Base-by-base conservation (phyloP, 2,888 invertebrate genomes). In the Cephonodes hylas region DNA sequence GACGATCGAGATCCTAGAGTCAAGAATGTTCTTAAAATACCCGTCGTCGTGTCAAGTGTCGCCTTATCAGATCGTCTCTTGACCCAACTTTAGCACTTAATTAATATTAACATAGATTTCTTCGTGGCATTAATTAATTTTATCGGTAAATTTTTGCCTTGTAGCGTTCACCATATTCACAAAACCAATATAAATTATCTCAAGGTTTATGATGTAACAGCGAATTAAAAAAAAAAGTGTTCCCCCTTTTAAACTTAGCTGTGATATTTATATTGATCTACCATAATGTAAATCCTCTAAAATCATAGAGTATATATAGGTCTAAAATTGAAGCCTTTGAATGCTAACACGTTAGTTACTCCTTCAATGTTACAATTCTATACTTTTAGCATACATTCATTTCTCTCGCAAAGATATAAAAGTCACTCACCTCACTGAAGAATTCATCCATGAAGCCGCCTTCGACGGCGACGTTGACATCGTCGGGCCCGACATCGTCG, bases 391-490 rank as follows among this genome's bases (percentile, higher is more conserved):
- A 6, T 5, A 18, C 10, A 10, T 18, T 22, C 6, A 31, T 18
- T 18, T 31, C 20, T 13, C 10, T 38, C 4, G 38, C 23, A 15
- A 6, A 2, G 15, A 15, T 46, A 46, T 8, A 3, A 15, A 3
- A 6, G 5, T 5, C 20, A 86, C 94, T 93, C 88, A 98, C 98
- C 96, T 99, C 99, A 92, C 98, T 98, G 93, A 99, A 99, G 94
- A 99, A 99, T 91, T 99, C 99, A 90, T 99, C 99, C 99, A 99
- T 99, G 94, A 98, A 99, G 83, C 98, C 98, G 75, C 96, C 96
- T 90, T 98, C 98, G 84, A 98, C 97, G 88, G 96, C 97, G 94
- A 99, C 98, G 90, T 98, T 96, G 91, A 98, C 98, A 89, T 98
- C 98, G 93, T 98, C 98, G 74, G 96, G 96, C 75, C 96, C 97